Evolutionary conservation across 92 coral and sea anemone genomes (phyloP), one percentile per base, ranked within the genome.

Genomic region (Zoanthus sociatus): DNA sequence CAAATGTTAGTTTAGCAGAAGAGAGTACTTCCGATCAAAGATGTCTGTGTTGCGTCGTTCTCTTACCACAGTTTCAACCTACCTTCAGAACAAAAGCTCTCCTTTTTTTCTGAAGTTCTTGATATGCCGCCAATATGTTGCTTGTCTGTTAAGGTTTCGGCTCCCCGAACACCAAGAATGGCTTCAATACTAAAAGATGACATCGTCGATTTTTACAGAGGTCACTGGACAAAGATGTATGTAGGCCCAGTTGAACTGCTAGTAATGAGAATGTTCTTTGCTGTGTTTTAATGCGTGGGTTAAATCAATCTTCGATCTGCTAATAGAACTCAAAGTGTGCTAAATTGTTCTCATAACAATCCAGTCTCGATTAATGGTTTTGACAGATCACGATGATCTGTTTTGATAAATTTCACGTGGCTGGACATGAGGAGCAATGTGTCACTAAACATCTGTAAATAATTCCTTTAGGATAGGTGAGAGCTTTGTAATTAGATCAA

Each of bases 111-210:
- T 13, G 18, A 58, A 37, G 67, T 48, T 17, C 20, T 67, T 2
- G 75, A 78, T 47, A 58, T 68, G 83, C 31, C 78, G 32, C 51
- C 32, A 6, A 78, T 47, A 11, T 20, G 46, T 63, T 50, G 56
- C 21, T 86, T 76, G 5, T 71, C 73, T 15, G 78, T 67, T 12
- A 67, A 7, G 32, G 18, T 64, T 8, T 78, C 86, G 37, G n/a
- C 73, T 44, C 74, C 75, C 58, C 90, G 58, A 48, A 66, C 79
- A 33, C 95, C 95, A 54, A 94, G 88, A 71, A 94, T 92, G 4
- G 95, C 95, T 47, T 84, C 90, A 31, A 94, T 94, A 51, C 93
- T 94, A 67, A 94, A 94, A 56, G 95, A 94, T 61, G 93, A 89
- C 98, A 94, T 94, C 50, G 10, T 20, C 37, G 64, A 37, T 69